A percentile compares a stretch with the other conserved stretches of the same genome.
phyloP scores from a whole-genome alignment of 1,140 invertebrate genomes.

The Sipha flava region DNA sequence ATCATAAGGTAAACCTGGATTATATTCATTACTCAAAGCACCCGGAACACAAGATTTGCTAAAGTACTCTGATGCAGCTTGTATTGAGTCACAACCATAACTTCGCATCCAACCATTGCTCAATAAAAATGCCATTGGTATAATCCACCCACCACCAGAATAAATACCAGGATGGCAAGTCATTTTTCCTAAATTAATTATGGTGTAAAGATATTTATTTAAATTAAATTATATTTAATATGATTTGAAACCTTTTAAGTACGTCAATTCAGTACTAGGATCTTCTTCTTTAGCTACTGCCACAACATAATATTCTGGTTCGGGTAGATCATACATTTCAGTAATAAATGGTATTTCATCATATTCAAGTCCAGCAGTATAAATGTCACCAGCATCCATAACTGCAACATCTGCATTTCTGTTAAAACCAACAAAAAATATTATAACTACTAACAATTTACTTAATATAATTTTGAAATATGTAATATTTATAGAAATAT shows the following conservation, averaged over 20 bases:
- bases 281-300: constrained; percentile 86
- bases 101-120: constrained; percentile 88
- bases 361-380: constrained; percentile 75
- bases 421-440: no score
- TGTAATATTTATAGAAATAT: not conserved
- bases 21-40: constrained; percentile 74
- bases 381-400: constrained; percentile 87
- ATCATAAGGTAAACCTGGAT: constrained; percentile 69
- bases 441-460: no score
- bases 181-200: constrained; percentile 53
- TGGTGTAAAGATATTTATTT: constrained; percentile 31
- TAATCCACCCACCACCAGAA: constrained; percentile 89
- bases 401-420: constrained; percentile 74
- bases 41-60: constrained; percentile 84
- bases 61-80: constrained; percentile 87
- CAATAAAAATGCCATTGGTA: constrained; percentile 85
- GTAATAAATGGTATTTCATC: constrained; percentile 77
- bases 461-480: no score
- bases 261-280: constrained; percentile 75
- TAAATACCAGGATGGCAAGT: constrained; percentile 89
- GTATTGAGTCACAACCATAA: constrained; percentile 81
- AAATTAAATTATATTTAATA: no score
- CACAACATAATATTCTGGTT: constrained; percentile 85
- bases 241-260: constrained; percentile 72
- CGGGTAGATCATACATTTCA: constrained; percentile 78